Base-by-base conservation (phyloP, 1,140 invertebrate genomes). In the Habropoda laboriosa region DNA sequence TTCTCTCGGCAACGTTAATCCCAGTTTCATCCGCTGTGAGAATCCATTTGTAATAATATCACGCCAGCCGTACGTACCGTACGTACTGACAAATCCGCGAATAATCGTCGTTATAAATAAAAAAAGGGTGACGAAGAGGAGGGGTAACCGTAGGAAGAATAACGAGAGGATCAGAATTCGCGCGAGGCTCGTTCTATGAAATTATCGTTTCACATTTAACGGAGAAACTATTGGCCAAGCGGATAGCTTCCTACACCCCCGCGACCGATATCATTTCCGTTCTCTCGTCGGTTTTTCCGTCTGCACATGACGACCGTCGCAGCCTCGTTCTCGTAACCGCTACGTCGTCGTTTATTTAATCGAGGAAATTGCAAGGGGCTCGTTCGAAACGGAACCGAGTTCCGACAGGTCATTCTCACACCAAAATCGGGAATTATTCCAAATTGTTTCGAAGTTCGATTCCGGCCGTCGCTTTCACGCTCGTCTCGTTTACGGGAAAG, bases 31-130 rank as follows among this genome's bases (percentile, higher is more conserved):
- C 67, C 57, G 47, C 27, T 47, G 18, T 27, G 47, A 72, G 24
- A 8, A 49, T 27, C 64, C 16, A 40, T 2, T 38, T 55, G 55
- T 35, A 58, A 58, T 51, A 40, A 77, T 51, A 73, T 63, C 57
- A 3, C 21, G 3, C n/a, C 13, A n/a, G 7, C n/a, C 10, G n/a
- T 58, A 16, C 27, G 38, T 16, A 4, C 30, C 27, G 35, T n/a
- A n/a, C n/a, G n/a, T n/a, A n/a, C 21, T 27, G 77, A 79, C 71
- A 66, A 66, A 74, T 66, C 7, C 24, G 16, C 30, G 61, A 58
- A 75, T 75, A 66, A 74, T 67, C 13, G 12, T 7, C 53, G 18
- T 75, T 66, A 38, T 42, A n/a, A 66, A 66, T 66, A 79, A 58
- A 61, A 47, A n/a, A n/a, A n/a, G n/a, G n/a, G n/a, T n/a, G n/a